Percentiles rank a stretch among this genome's conserved stretches.
Conservation (phyloP, 2,113 vertebrate genomes). For the Lepus americanus region DNA sequence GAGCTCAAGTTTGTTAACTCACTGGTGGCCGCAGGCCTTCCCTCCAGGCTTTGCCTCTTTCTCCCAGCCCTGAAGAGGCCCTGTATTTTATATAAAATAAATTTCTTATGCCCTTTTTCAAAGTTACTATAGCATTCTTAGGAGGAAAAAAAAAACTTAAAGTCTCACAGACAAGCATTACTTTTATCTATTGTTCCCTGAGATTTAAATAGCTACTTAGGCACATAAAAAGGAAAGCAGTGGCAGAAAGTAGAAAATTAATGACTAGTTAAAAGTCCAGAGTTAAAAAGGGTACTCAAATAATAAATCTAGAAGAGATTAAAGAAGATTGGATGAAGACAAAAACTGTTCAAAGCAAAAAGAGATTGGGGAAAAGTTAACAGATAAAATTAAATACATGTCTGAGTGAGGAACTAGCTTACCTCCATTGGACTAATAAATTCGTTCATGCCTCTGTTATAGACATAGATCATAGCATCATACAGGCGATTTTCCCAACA, state of each 20-base stretch:
- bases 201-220: constrained; percentile 16
- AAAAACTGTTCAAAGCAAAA: constrained; percentile 51
- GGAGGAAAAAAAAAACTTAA: not conserved
- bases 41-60: no score
- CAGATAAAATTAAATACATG: not conserved
- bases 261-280: not conserved
- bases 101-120: constrained; percentile 19
- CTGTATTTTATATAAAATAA: not conserved
- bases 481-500: constrained; percentile 97
- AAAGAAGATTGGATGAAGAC: constrained; percentile 3
- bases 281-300: not conserved
- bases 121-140: not conserved
- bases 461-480: constrained; percentile 98
- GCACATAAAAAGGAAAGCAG: constrained; percentile 16
- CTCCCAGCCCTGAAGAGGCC: no score
- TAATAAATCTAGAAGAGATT: constrained; percentile 22
- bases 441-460: constrained; percentile 98
- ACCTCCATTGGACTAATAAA: constrained; percentile 99
- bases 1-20: not conserved
- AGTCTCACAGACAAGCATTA: constrained; percentile 30
- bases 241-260: constrained; percentile 28
- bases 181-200: not conserved
- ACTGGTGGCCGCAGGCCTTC: not conserved
- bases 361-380: not conserved
- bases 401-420: constrained; percentile 52